Conservation (phyloP, 2,113 vertebrate genomes). For the Amphiprion ocellaris region DNA sequence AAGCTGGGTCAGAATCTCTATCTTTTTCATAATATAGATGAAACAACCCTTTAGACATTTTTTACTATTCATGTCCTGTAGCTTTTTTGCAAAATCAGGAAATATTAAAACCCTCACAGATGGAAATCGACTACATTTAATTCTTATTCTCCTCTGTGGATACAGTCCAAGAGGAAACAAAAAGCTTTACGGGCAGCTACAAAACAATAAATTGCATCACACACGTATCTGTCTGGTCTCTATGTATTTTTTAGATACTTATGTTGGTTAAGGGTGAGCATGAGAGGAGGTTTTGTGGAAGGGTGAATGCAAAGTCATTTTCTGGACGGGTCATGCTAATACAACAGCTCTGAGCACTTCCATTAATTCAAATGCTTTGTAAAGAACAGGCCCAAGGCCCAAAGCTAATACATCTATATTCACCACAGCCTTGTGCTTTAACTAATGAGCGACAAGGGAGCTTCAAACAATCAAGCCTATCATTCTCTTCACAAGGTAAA, state of each 20-base stretch:
- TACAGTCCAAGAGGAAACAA: constrained; percentile 26
- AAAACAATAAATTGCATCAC: constrained; percentile 38
- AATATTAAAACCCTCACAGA: constrained; percentile 32
- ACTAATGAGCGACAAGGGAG: constrained; percentile 78
- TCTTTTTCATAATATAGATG: background rate
- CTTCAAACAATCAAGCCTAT: constrained; percentile 73
- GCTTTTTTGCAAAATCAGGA: constrained; percentile 26
- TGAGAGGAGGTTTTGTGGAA: background rate
- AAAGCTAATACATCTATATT: constrained; percentile 69
- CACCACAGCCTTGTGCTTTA: constrained; percentile 62
- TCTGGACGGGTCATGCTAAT: constrained; percentile 51
- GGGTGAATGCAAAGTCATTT: constrained; percentile 59
- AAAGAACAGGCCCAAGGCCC: constrained; percentile 56
- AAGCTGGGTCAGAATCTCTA: background rate
- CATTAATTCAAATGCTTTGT: constrained; percentile 67
- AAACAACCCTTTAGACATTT: constrained; percentile 12
- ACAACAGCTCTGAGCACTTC: constrained; percentile 57
- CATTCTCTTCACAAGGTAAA: constrained; percentile 71
- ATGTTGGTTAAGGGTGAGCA: constrained; percentile 31
- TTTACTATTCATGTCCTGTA: constrained; percentile 18
- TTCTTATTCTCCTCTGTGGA: constrained; percentile 24
- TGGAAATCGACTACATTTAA: constrained; percentile 26
- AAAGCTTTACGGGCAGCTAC: constrained; percentile 6
- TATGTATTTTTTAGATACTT: constrained; percentile 18
- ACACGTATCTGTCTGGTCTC: background rate